These are phyloP conservation scores for Erythrolamprus reginae DNA, from an alignment of 2,113 vertebrate genomes.

Conservation along the genomic window DNA sequence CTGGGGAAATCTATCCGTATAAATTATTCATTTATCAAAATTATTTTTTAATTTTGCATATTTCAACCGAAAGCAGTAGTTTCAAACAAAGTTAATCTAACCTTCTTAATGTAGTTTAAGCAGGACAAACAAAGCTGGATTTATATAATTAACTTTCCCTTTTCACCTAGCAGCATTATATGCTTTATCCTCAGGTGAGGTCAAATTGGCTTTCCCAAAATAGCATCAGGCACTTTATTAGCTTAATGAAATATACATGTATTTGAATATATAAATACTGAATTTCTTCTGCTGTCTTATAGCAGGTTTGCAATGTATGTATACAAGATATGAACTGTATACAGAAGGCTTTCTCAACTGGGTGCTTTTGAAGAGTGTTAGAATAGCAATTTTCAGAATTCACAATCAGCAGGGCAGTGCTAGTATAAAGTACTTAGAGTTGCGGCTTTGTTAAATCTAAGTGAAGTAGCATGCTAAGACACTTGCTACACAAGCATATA, in stretches of 20 bases:
- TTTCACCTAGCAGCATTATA: constrained; percentile 24
- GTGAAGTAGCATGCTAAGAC: not conserved
- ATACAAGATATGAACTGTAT: not conserved
- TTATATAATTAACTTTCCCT: constrained; percentile 13
- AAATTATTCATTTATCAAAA: constrained; percentile 7
- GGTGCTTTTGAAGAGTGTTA: not conserved
- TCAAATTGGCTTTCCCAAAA: constrained; percentile 14
- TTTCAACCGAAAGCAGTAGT: not conserved
- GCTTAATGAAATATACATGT: not conserved
- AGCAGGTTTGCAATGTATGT: not conserved
- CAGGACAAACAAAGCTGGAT: not conserved
- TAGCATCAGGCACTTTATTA: constrained; percentile 3
- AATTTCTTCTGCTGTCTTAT: not conserved
- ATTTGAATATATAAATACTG: not conserved
- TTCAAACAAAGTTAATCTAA: constrained; percentile 23
- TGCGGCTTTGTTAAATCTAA: not conserved
- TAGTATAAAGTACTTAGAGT: not conserved
- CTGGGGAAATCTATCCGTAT: not conserved
- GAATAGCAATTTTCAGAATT: not conserved
- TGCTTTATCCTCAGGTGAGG: constrained; percentile 20
- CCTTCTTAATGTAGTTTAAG: constrained; percentile 17
- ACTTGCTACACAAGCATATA: not conserved
- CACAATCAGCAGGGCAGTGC: not conserved
- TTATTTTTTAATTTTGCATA: constrained; percentile 3
- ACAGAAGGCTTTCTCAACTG: not conserved